These are phyloP conservation scores for Drosophila micromelanica DNA, from an alignment of 1,140 invertebrate species.

Conservation along the genomic window DNA sequence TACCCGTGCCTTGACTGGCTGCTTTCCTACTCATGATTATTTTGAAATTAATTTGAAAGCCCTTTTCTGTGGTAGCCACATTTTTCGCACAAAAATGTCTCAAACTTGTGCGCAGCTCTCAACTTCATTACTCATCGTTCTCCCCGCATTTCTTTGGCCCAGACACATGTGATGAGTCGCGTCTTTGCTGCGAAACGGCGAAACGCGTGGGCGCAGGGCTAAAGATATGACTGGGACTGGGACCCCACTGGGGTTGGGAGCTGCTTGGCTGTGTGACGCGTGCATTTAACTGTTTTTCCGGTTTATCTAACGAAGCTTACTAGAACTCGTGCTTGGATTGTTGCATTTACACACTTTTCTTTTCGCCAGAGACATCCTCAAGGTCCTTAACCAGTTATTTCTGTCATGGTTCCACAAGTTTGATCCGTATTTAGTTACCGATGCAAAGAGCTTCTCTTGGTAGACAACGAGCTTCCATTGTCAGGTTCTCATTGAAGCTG, in stretches of 20 bases:
- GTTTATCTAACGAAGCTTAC: conserved; percentile 15
- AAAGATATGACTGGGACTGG: too few relatives aligned
- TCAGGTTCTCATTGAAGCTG: too few relatives aligned
- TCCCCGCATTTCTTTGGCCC: conserved; percentile 4
- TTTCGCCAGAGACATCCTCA: background rate
- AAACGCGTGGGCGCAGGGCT: background rate
- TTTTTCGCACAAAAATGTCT: conserved; percentile 42
- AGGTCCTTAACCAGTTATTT: too few relatives aligned
- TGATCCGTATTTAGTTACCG: too few relatives aligned
- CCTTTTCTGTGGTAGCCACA: conserved; percentile 37
- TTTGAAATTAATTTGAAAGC: conserved; percentile 80
- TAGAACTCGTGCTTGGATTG: conserved; percentile 2
- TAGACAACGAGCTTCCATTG: too few relatives aligned
- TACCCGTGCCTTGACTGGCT: conserved; percentile 17
- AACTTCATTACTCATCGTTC: conserved; percentile 47
- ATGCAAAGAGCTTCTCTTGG: too few relatives aligned
- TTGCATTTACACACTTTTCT: background rate
- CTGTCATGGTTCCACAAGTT: too few relatives aligned
- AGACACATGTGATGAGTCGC: conserved; percentile 11
- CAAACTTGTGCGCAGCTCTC: conserved; percentile 28
- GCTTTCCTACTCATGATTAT: conserved; percentile 68
- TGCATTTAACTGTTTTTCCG: conserved; percentile 9
- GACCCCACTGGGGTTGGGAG: too few relatives aligned
- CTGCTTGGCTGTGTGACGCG: conserved; percentile 3
- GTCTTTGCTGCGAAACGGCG: background rate